Base-by-base conservation (phyloP, 1,140 invertebrate species). In the Akabosia matsudoensis region DNA sequence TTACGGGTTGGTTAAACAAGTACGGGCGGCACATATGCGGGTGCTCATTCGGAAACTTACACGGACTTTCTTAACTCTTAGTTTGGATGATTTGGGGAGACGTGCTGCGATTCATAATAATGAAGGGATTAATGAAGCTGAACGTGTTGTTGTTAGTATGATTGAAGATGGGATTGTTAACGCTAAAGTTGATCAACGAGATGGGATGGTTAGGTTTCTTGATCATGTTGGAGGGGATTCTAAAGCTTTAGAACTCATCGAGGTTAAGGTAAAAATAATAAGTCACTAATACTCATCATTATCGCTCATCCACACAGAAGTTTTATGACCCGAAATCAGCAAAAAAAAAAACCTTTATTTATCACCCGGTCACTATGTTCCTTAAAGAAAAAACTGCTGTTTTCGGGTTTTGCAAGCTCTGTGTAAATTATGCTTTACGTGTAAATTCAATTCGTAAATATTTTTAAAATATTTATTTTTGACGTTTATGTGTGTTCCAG, bases 101-200 rank as follows among this genome's bases (percentile, higher is more conserved):
- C 88, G 96, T 83, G 95, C 70, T 7, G 70, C 28, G 3, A 30
- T 10, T 26, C 24, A 4, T 31, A 30, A 16, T 70, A 18, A 34
- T 4, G 37, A 18, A 1, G 28, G 24, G 7, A 22, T 64, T 24
- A 22, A 22, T 34, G 37, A 45, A 18, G 31, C 37, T 34, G 33
- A 72, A 22, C 4, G n/a, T 7, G 26, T 72, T 28, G 33, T 72
- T 4, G 18, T 72, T 13, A 22, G 70, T 75, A 84, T 85, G 96
- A 98, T 99, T 82, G 94, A 97, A 87, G 94, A 97, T 86, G 93
- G 93, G 72, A 95, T 98, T 87, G 98, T 99, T 80, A 97, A 92
- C 88, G 97, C 96, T 0, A 93, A 93, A 78, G 98, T 99, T 73
- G 97, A 98, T 87, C 95, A 98, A 86, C 96, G 96, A 85, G 96